Evolutionary conservation across 1,140 invertebrate species (phyloP).

Genomic region (Lasioglossum albipes): DNA sequence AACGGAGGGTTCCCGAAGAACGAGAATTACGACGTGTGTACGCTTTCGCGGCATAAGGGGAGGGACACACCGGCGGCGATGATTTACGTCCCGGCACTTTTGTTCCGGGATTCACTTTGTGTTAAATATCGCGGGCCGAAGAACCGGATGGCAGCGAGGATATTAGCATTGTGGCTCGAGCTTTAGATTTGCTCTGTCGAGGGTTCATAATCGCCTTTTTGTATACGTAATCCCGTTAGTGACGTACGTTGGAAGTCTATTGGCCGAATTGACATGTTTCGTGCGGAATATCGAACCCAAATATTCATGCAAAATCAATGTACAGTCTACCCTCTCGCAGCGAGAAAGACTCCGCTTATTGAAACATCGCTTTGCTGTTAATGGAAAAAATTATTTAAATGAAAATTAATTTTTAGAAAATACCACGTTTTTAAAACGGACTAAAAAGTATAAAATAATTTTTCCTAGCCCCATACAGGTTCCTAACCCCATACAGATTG

Average conservation of each 20-base stretch:
- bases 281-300: too few relatives aligned
- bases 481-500: too few relatives aligned
- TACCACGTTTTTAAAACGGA: too few relatives aligned
- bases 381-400: too few relatives aligned
- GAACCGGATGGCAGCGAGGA: background rate
- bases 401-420: too few relatives aligned
- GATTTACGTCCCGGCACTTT: conserved; percentile 5
- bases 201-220: background rate
- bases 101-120: conserved; percentile 22
- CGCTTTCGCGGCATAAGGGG: background rate
- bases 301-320: too few relatives aligned
- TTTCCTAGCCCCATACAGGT: too few relatives aligned
- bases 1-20: conserved; percentile 27
- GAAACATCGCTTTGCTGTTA: too few relatives aligned
- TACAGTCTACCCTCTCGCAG: too few relatives aligned
- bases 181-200: background rate
- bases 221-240: background rate
- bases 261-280: too few relatives aligned
- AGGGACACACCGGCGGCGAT: background rate
- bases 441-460: too few relatives aligned
- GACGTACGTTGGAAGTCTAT: background rate
- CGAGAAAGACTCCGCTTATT: too few relatives aligned
- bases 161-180: background rate
- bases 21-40: conserved; percentile 42
- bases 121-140: background rate